phyloP scores from a whole-genome alignment of 2,797 vertebrate species.

The Limnodromus scolopaceus region DNA sequence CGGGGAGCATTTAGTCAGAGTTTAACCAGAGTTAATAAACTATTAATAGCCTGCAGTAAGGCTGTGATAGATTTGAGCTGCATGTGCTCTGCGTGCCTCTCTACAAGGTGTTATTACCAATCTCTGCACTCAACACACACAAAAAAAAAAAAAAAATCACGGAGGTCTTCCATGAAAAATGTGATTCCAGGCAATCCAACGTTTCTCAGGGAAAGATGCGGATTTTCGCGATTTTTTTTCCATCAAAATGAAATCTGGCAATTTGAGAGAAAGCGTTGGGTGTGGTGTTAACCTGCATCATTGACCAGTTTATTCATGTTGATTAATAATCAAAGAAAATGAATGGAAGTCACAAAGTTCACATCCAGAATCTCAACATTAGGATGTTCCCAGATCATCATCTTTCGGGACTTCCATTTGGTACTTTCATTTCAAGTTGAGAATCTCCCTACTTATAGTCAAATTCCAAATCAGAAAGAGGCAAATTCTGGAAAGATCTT shows the following conservation, averaged over 20 bases:
- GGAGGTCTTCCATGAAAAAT: not conserved
- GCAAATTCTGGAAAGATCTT: not conserved
- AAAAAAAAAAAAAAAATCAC: not conserved
- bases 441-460: not conserved
- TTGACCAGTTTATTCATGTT: fast-evolving
- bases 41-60: slow-evolving; percentile 20
- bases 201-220: fast-evolving
- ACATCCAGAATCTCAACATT: not conserved
- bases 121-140: fast-evolving
- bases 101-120: not conserved
- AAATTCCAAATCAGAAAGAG: not conserved
- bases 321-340: not conserved
- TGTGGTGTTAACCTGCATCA: not conserved
- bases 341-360: not conserved
- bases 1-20: not conserved
- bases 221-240: not conserved
- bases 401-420: fast-evolving
- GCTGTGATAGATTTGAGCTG: not conserved
- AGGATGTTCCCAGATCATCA: not conserved
- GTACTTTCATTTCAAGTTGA: not conserved
- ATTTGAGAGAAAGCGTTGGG: fast-evolving
- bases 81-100: fast-evolving
- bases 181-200: not conserved
- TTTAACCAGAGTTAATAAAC: slow-evolving; percentile 55
- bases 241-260: not conserved